phyloP scores from a whole-genome alignment of 2,113 vertebrate genomes.

The Phyllostomus hastatus region DNA sequence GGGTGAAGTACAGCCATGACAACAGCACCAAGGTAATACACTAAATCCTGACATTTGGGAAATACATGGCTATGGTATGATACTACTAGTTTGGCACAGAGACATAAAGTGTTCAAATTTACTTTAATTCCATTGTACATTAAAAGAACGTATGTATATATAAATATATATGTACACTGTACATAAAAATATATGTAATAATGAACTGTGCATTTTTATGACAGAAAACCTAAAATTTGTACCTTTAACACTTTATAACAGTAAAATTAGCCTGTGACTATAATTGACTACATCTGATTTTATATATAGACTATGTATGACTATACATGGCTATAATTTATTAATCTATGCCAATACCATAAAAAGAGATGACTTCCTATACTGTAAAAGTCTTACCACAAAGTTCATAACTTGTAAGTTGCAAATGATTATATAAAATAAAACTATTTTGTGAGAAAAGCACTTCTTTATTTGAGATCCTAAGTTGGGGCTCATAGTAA shows the following conservation, averaged over 20 bases:
- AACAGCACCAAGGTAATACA: not conserved
- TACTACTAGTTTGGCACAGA: not conserved
- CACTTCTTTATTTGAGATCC: not conserved
- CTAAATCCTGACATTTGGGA: not conserved
- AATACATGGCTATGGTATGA: not conserved
- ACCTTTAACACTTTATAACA: not conserved
- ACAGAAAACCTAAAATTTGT: not conserved
- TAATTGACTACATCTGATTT: not conserved
- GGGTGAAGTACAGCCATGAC: not conserved
- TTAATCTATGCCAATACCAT: not conserved
- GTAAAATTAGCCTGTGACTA: not conserved
- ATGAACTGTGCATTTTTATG: not conserved
- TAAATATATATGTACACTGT: not conserved
- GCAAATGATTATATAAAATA: not conserved
- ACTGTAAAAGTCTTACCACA: not conserved
- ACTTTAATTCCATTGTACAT: not conserved
- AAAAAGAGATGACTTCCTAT: not conserved
- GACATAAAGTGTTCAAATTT: not conserved
- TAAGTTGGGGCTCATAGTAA: not conserved
- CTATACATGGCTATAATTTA: not conserved
- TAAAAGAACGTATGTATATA: no score
- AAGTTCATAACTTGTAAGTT: not conserved
- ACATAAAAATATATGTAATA: not conserved
- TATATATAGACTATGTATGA: not conserved
- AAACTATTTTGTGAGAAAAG: slow-evolving; percentile 24